Evolutionary conservation across 2,888 invertebrate species (phyloP).

Genomic region (Idaea straminata): DNA sequence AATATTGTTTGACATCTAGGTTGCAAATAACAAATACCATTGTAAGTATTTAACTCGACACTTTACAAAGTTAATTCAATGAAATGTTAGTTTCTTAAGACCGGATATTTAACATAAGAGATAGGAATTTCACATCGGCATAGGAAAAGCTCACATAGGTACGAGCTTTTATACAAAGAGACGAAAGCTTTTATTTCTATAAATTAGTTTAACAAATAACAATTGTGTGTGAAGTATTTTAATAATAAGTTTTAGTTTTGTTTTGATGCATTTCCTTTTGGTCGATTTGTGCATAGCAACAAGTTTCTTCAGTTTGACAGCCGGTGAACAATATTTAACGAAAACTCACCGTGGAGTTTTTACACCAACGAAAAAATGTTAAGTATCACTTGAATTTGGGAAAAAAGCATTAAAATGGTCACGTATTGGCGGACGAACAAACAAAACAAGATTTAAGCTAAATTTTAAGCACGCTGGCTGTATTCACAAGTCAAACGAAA

Average conservation of each 20-base stretch:
- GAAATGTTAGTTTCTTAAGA: not conserved
- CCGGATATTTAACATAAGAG: not conserved
- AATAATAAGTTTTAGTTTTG: not conserved
- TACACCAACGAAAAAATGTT: no score
- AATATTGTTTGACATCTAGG: no score
- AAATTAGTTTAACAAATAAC: conserved; percentile 1
- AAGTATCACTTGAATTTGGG: no score
- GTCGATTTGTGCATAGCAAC: not conserved
- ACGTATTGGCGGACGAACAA: no score
- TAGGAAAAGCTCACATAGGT: not conserved
- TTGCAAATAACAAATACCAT: no score
- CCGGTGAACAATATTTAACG: no score
- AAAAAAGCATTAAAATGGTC: no score
- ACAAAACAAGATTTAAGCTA: no score
- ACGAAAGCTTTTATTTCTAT: not conserved
- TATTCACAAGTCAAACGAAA: no score
- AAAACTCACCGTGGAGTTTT: no score
- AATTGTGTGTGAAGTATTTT: not conserved
- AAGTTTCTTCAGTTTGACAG: not conserved
- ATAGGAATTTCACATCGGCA: not conserved
- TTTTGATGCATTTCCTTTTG: no score
- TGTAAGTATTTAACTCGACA: not conserved
- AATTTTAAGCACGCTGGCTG: no score
- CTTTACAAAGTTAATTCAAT: not conserved
- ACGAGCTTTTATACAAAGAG: not conserved